phyloP scores from a whole-genome alignment of 2,888 invertebrate genomes.

The Cactoblastis cactorum region DNA sequence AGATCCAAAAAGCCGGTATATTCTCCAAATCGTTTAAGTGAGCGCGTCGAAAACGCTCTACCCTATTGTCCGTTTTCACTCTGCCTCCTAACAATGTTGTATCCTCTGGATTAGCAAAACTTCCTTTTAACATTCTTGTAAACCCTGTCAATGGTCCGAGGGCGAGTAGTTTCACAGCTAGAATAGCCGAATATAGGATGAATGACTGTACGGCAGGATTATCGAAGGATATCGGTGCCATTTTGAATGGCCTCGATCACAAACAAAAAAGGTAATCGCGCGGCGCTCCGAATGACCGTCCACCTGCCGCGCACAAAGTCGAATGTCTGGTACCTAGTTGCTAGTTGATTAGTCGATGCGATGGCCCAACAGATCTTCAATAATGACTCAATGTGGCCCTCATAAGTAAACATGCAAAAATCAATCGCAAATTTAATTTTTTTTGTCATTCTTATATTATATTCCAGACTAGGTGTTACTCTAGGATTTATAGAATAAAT shows the following conservation, averaged over 20 bases:
- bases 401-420: too few relatives aligned
- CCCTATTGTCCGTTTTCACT: slow-evolving; percentile 53
- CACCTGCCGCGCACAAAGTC: background rate
- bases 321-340: background rate
- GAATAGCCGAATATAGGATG: slow-evolving; percentile 54
- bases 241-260: too few relatives aligned
- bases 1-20: slow-evolving; percentile 82
- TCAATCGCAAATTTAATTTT: too few relatives aligned
- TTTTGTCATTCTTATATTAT: too few relatives aligned
- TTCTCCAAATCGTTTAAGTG: slow-evolving; percentile 87
- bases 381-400: too few relatives aligned
- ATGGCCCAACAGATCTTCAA: background rate
- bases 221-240: slow-evolving; percentile 40
- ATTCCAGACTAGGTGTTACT: too few relatives aligned
- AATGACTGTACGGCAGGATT: slow-evolving; percentile 53
- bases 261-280: background rate
- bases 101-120: slow-evolving; percentile 60
- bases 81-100: slow-evolving; percentile 44
- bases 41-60: slow-evolving; percentile 72
- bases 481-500: too few relatives aligned
- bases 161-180: slow-evolving; percentile 51
- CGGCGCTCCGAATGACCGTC: background rate
- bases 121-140: slow-evolving; percentile 39
- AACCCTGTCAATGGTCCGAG: slow-evolving; percentile 42
- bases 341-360: background rate